phyloP scores from a whole-genome alignment of 2,888 invertebrate genomes.

The Tenthredo livida region DNA sequence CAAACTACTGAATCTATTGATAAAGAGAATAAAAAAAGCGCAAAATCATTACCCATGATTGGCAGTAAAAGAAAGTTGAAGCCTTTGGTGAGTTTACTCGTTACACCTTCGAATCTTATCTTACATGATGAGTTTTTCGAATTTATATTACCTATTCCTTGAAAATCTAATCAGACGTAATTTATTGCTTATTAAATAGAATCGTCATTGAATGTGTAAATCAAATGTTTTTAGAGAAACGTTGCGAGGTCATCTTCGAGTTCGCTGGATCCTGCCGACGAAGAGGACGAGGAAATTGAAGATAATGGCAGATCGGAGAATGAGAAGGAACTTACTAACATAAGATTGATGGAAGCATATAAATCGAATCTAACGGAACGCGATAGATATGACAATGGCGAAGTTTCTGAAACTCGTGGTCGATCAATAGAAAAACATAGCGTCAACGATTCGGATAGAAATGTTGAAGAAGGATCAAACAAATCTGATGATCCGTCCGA shows the following conservation, averaged over 20 bases:
- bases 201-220: neutral
- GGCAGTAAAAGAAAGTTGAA: constrained; percentile 36
- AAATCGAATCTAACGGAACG: constrained; percentile 29
- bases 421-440: neutral
- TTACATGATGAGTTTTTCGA: neutral
- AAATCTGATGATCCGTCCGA: neutral
- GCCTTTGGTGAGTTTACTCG: neutral
- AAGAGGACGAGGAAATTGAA: constrained; percentile 52
- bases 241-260: constrained; percentile 53
- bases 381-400: constrained; percentile 51
- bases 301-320: constrained; percentile 28
- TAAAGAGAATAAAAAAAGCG: constrained; percentile 52
- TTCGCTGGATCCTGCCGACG: constrained; percentile 46
- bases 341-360: constrained; percentile 28
- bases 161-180: neutral
- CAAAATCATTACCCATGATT: constrained; percentile 19
- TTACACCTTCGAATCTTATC: neutral
- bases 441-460: constrained; percentile 50
- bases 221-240: constrained; percentile 29
- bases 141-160: neutral
- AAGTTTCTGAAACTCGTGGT: constrained; percentile 51
- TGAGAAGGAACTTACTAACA: neutral
- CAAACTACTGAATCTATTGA: constrained; percentile 59
- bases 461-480: constrained; percentile 56
- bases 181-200: neutral